Evolutionary conservation across 1,140 invertebrate genomes (phyloP), one percentile per base, ranked within the genome.

Genomic region (Drosophila navojoa): DNA sequence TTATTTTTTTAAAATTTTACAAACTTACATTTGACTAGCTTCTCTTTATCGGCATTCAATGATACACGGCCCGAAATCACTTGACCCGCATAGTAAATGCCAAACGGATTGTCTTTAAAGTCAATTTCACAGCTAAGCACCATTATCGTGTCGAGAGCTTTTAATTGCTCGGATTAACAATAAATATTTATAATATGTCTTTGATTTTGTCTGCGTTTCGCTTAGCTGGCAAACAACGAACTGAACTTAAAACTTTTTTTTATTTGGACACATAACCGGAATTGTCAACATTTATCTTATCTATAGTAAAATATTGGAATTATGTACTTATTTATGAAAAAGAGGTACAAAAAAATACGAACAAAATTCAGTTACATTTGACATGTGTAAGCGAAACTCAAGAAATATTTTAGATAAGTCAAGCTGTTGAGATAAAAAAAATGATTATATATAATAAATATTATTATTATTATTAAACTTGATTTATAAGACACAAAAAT

Each of bases 1-100:
- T 38, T 42, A 19, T 6, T 6, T 15, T 27, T 9, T 45, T 19
- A 44, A 10, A 9, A 27, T 62, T n/a, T n/a, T 61, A 64, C n/a
- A 32, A 52, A 19, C 47, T 40, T 22, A 92, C 92, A 91, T 81
- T 87, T 72, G 6, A 93, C 92, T 81, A 92, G 92, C 66, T 93
- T 93, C 0, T 90, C 73, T 49, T 92, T 91, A 42, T 93, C 92
- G 4, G 91, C 60, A 32, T 77, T 87, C 7, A 94, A 58, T 11
- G 93, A 66, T 15, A 94, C 90, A 71, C 80, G 82, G 13, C 94
- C 94, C 9, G 90, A 90, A 4, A 94, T 76, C 11, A 86, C 81
- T 80, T 94, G 92, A 9, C 93, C 93, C 49, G 92, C 92, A 91
- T 92, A 94, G 73, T 93, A 94, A 15, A 92, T 90, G 10, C 79